Conservation (phyloP, 2,888 invertebrate genomes). For the Apotomis turbidana region DNA sequence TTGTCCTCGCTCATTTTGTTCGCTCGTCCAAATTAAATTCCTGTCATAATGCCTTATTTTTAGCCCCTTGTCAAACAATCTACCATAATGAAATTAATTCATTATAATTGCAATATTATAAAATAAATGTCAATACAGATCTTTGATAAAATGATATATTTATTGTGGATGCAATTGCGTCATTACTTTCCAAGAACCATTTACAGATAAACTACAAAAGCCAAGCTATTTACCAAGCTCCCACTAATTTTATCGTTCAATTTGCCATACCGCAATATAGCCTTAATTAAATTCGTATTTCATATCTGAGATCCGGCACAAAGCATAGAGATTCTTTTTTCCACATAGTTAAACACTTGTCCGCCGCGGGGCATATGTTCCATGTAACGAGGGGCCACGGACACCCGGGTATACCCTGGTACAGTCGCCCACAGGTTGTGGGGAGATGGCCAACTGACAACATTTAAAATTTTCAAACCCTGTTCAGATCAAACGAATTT, state of each 20-base stretch:
- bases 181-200: neutral
- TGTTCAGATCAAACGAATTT: no score
- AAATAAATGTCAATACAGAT: neutral
- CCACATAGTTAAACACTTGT: conserved; percentile 68
- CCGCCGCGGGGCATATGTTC: conserved; percentile 57
- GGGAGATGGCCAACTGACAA: no score
- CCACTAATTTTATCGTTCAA: conserved; percentile 58
- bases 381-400: conserved; percentile 39
- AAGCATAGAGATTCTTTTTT: conserved; percentile 64
- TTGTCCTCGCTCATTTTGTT: no score
- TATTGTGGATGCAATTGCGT: neutral
- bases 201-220: neutral
- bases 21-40: no score
- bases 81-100: no score
- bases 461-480: no score
- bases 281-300: conserved; percentile 76
- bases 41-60: no score
- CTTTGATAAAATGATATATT: neutral
- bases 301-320: conserved; percentile 61
- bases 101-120: no score
- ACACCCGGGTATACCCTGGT: conserved; percentile 3
- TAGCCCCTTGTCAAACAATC: no score
- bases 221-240: neutral
- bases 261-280: conserved; percentile 57
- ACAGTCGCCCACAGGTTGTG: neutral